Base-by-base conservation (phyloP, 2,888 invertebrate species). In the Sarcophaga carnaria region DNA sequence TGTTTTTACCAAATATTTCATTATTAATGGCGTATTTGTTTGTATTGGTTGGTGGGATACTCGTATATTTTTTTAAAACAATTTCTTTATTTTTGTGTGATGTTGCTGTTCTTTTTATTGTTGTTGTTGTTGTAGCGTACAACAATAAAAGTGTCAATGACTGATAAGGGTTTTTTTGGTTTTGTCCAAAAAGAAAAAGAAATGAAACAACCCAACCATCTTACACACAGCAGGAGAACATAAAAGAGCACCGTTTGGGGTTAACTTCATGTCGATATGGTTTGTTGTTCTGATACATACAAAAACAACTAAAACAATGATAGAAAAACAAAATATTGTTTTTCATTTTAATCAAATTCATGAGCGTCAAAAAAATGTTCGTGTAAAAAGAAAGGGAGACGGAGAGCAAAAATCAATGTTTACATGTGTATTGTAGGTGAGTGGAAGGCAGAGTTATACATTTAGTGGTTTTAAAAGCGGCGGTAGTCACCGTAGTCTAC, bases 141-240 rank as follows among this genome's bases (percentile, higher is more conserved):
- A 63, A 67, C 14, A 54, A 14, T 54, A 74, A 82, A 82, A 86
- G 72, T 86, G 85, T 86, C 82, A 86, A 82, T 86, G 82, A 17
- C 78, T 86, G 85, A 86, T 82, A 86, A 86, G 82, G 81, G 76
- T 78, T 77, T 63, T 45, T 54, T 37, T 60, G 45, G 10, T 67
- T 67, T 67, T 60, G 10, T 45, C 5, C 22, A 69, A 71, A 71
- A 72, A 20, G n/a, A 20, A 20, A 10, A 54, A 64, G 14, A 79
- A 63, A 49, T 14, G 12, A 20, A 69, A 45, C 22, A n/a, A 22
- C 47, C 20, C 3, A 20, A 62, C 5, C 14, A 69, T 69, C 11
- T 17, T 12, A 54, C 8, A 60, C 67, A 80, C 84, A 84, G 84
- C 64, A 60, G 75, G 66, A 78, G 75, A 75, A 62, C 60, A 11